Base-by-base conservation (phyloP, 2,113 vertebrate species). In the Ceratotherium simum region DNA sequence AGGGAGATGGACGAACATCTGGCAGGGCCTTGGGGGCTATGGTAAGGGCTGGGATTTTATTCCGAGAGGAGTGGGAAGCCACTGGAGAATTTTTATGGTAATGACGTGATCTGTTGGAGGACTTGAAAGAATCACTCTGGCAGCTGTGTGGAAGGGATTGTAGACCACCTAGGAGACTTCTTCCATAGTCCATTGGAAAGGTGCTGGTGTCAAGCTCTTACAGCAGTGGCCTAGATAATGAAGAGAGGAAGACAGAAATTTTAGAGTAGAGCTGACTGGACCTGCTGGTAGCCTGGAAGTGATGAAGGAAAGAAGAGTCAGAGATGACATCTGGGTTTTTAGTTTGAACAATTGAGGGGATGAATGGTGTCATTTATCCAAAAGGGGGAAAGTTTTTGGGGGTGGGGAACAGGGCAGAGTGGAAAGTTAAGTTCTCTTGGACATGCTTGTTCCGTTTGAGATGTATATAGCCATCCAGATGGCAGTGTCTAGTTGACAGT, bases 1-100 rank as follows among this genome's bases (percentile, higher is more conserved):
- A 20, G 18, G 17, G 29, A 5, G 12, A 0, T 21, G 6, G 6
- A 11, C 0, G 10, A 10, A 23, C 14, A 73, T 48, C 8, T 69
- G 82, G 36, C 25, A 33, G 14, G 25, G 14, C 23, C 17, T 10
- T 20, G 56, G 12, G 14, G 46, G 2, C n/a, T 51, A 3, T 17
- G 33, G 1, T 27, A 67, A 80, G 46, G 54, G 21, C 36, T 75
- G 27, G 23, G 58, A 67, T 65, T 92, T 75, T 75, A 54, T 81
- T 84, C n/a, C 20, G 0, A 84, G 62, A 85, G 31, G 29, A 83
- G 73, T 31, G 13, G 70, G 31, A 88, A 72, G 33, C 67, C 31
- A 29, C 33, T n/a, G 6, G 64, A 81, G 79, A 94, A 70, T 46
- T 84, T 31, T 58, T 86, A 90, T 10, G 7, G 42, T 58, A 69